These are phyloP conservation scores for Ursus arctos DNA, from an alignment of 2,113 vertebrate species.

Conservation along the genomic window DNA sequence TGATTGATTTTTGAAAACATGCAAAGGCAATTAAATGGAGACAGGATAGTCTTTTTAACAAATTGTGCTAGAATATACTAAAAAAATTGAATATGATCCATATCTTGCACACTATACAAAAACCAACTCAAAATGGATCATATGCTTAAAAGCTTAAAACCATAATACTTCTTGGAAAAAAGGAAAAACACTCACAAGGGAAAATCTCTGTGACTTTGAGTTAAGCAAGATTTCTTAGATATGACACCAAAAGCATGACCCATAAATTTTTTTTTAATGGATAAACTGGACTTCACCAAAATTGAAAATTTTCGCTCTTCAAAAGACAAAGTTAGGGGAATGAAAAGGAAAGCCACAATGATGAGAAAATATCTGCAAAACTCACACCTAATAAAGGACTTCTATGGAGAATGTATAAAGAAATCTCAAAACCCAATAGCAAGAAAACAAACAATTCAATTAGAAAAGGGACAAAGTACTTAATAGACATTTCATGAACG, in stretches of 20 bases:
- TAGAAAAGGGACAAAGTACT: neutral
- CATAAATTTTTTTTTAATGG: neutral
- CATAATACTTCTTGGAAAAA: neutral
- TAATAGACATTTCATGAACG: neutral
- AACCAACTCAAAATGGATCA: neutral
- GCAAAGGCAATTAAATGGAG: constrained; percentile 14
- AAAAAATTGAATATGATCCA: neutral
- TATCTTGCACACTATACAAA: neutral
- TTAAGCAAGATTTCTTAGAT: neutral
- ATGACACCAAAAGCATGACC: neutral
- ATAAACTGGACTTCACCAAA: neutral
- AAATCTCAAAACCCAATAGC: neutral
- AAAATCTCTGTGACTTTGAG: neutral
- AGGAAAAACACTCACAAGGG: neutral
- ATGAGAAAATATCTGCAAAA: neutral
- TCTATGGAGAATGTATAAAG: neutral
- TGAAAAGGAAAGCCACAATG: neutral
- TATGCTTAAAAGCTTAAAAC: neutral
- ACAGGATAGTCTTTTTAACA: neutral
- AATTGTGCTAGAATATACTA: neutral
- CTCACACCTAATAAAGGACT: neutral
- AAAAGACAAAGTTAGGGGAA: neutral
- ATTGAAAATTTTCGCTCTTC: neutral
- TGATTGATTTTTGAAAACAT: constrained; percentile 27
- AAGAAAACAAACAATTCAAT: neutral